Conservation (phyloP, 2,113 vertebrate species). For the Picathartes gymnocephalus region DNA sequence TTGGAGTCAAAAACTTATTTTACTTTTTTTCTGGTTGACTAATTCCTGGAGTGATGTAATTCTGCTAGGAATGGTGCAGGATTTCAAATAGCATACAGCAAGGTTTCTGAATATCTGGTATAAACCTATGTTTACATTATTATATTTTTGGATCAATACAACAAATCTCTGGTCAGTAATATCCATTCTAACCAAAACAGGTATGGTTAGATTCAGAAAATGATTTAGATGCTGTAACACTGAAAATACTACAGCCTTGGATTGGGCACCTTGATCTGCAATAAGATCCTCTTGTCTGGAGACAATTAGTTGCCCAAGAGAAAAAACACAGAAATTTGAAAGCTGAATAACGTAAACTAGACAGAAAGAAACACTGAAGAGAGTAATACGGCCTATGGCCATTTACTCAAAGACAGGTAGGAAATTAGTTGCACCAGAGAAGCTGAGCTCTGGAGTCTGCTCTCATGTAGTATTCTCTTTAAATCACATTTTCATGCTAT, state of each 20-base stretch:
- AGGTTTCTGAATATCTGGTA: not conserved
- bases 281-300: not conserved
- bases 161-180: not conserved
- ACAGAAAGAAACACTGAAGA: not conserved
- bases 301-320: not conserved
- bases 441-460: not conserved
- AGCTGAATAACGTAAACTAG: not conserved
- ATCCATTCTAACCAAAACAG: not conserved
- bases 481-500: not conserved
- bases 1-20: slow-evolving; percentile 11
- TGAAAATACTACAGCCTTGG: not conserved
- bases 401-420: not conserved
- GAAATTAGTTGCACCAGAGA: not conserved
- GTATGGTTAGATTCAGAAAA: not conserved
- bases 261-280: not conserved
- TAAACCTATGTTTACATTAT: not conserved
- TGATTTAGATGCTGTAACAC: not conserved
- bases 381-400: not conserved
- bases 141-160: not conserved
- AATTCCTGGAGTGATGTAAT: not conserved
- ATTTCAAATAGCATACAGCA: not conserved
- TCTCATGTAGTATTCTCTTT: not conserved
- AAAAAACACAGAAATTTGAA: not conserved
- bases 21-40: slow-evolving; percentile 11
- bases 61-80: not conserved